These are phyloP conservation scores for Percopsis transmontana DNA, from an alignment of 2,113 vertebrate genomes.

Conservation along the genomic window DNA sequence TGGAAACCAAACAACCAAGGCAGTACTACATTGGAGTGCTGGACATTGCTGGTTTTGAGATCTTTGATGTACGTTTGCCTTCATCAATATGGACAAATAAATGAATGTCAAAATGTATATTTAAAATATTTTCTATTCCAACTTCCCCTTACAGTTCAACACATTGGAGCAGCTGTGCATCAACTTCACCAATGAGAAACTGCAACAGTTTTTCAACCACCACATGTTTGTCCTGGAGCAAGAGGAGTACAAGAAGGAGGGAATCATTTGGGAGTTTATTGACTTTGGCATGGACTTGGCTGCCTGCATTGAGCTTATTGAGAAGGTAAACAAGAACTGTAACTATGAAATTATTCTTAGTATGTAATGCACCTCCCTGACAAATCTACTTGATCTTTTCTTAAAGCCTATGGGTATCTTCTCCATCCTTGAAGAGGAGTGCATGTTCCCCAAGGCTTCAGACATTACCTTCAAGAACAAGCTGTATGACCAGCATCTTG, in stretches of 20 bases:
- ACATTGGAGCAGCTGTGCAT: slow-evolving; percentile 84
- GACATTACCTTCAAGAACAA: slow-evolving; percentile 71
- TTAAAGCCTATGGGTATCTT: slow-evolving; percentile 81
- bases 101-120: no score
- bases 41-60: no score
- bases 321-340: slow-evolving; percentile 81
- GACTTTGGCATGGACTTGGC: slow-evolving; percentile 84
- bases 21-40: no score
- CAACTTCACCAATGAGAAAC: slow-evolving; percentile 85
- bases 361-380: no score
- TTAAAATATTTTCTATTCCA: no score
- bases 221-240: slow-evolving; percentile 86
- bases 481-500: slow-evolving; percentile 56
- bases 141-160: no score
- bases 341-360: no score
- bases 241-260: slow-evolving; percentile 85
- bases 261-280: slow-evolving; percentile 41
- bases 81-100: no score
- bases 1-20: no score
- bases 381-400: no score
- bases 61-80: no score
- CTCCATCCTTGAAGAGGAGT: slow-evolving; percentile 82
- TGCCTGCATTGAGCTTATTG: slow-evolving; percentile 83
- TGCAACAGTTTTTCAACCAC: slow-evolving; percentile 88
- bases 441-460: slow-evolving; percentile 79